phyloP scores from a whole-genome alignment of 2,797 vertebrate genomes.

The Vireo griseus region DNA sequence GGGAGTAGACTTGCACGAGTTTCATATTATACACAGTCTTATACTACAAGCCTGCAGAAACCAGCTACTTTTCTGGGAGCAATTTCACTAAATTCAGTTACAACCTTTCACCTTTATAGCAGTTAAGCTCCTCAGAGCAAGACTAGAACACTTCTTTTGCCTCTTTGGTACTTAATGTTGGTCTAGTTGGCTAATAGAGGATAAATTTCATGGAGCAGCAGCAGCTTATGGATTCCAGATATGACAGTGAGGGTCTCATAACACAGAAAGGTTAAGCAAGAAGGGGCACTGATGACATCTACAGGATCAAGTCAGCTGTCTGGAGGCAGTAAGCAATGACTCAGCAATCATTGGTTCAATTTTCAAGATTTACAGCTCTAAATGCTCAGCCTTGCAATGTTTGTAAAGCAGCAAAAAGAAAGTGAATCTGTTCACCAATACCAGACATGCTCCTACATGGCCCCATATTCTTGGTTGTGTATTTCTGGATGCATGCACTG shows the following conservation, averaged over 20 bases:
- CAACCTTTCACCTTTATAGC: not conserved
- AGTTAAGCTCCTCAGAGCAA: not conserved
- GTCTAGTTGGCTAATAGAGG: not conserved
- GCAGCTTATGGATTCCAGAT: not conserved
- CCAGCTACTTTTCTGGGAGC: not conserved
- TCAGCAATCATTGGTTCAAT: not conserved
- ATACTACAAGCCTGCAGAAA: not conserved
- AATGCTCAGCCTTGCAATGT: not conserved
- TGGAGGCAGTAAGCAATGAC: not conserved
- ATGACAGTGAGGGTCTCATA: not conserved
- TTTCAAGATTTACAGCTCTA: not conserved
- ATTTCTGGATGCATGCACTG: not conserved
- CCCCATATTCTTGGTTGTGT: not conserved
- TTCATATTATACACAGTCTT: not conserved
- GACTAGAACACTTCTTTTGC: not conserved
- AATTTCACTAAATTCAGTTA: not conserved
- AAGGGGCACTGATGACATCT: not conserved
- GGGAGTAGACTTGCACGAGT: not conserved
- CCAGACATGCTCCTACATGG: not conserved
- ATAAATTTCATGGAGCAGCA: not conserved
- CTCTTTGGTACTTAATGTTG: not conserved
- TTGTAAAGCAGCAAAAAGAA: not conserved
- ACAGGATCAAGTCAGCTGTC: not conserved
- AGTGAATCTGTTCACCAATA: not conserved
- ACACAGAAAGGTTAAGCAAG: not conserved